Evolutionary conservation across 2,888 invertebrate genomes (phyloP), one percentile per base, ranked within the genome.

Genomic region (Allygus modestus): DNA sequence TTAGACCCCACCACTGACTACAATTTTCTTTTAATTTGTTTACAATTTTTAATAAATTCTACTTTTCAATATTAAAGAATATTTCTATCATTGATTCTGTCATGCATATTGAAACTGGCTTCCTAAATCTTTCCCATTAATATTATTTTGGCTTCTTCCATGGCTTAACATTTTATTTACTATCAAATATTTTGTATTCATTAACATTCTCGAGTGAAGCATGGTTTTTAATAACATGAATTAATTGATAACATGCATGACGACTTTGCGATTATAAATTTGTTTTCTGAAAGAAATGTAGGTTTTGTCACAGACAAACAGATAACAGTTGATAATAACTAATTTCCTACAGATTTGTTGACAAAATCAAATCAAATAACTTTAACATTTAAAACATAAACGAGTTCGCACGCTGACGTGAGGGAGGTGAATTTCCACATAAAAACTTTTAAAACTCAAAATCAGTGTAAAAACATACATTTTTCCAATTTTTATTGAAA

Each of bases 91-190:
- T 23, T 54, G 46, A 12, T 46, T 15, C 20, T 28, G 65, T 28
- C 28, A 58, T 65, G 65, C 65, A 28, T 65, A 65, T 65, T 65
- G 0, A 31, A 26, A 26, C 20, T 65, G 26, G 65, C 65, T 65
- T 65, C 12, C 15, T 65, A 65, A 65, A 28, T 9, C 23, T 54
- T 65, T 12, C 7, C n/a, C n/a, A n/a, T n/a, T n/a, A 17, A 28
- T 15, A 65, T 23, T 23, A 65, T 4, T 28, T 28, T 65, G 17
- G 28, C 65, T 28, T 58, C 20, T 23, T 31, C 15, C 65, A 65
- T 65, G 11, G 65, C 65, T 65, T 65, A 1, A 28, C 28, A 31
- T n/a, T 0, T 1, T 58, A 12, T 65, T 65, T 28, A 12, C 65
- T 7, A 58, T 28, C 31, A 28, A 4, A 31, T 17, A 58, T 58